Conservation (phyloP, 1,140 invertebrate species). For the Marisa cornuarietis region DNA sequence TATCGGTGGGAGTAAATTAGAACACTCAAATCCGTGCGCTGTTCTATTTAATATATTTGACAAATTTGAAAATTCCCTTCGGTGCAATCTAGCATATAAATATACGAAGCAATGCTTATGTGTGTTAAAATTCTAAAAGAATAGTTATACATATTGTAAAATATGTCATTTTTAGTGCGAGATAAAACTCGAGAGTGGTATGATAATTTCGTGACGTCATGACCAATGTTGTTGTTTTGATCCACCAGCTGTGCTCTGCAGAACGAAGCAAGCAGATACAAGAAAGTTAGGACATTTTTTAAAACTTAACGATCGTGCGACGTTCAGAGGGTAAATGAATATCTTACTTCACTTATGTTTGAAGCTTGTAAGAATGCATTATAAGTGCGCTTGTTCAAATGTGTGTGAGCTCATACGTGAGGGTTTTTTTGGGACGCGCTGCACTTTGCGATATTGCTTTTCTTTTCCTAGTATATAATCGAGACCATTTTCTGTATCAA, state of each 20-base stretch:
- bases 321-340: too few species aligned
- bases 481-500: too few species aligned
- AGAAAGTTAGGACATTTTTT: too few species aligned
- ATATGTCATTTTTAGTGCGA: too few species aligned
- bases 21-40: not conserved
- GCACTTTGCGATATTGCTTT: too few species aligned
- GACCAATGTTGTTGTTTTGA: slow-evolving; percentile 16
- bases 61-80: not conserved
- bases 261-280: not conserved
- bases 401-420: too few species aligned
- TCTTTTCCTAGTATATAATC: too few species aligned
- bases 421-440: too few species aligned
- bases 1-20: slow-evolving; percentile 1
- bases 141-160: not conserved
- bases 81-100: not conserved
- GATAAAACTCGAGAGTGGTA: not conserved
- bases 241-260: slow-evolving; percentile 8
- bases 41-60: not conserved
- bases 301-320: too few species aligned
- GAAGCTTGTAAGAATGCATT: too few species aligned
- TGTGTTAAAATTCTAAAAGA: not conserved
- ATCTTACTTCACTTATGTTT: too few species aligned
- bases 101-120: not conserved
- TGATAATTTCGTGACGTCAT: slow-evolving; percentile 18
- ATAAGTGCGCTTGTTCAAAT: too few species aligned